Evolutionary conservation across 2,888 invertebrate species (phyloP), one percentile per base, ranked within the genome.

Genomic region (Osedax frankpressi): DNA sequence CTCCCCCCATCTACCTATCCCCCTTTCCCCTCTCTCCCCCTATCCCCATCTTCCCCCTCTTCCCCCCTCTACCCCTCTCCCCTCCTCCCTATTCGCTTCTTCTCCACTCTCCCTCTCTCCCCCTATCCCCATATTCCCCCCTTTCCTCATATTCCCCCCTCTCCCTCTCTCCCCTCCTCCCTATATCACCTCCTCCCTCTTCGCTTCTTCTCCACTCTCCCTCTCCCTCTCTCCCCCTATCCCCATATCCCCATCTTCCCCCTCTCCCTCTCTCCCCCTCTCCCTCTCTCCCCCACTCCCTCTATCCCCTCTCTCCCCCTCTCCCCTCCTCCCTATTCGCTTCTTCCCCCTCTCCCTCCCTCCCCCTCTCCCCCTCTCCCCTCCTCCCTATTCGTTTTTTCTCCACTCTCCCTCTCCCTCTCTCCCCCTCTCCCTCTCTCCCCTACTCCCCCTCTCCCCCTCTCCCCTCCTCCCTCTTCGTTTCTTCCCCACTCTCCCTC

Each of bases 361-460:
- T 3, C 60, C 62, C 71, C 30, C 19, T 59, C 24, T 59, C 19
- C 30, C 59, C 2, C 60, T 62, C n/a, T 71, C 3, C 3, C 3
- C 27, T 3, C 27, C 60, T 19, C 71, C 30, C 71, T n/a, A n/a
- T n/a, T n/a, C n/a, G n/a, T n/a, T n/a, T n/a, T n/a, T n/a, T n/a
- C n/a, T n/a, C n/a, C n/a, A 28, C 60, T 71, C 60, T 62, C 44
- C n/a, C 59, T 2, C 60, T 62, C 1, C 27, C 59, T 44, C 6
- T 44, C 71, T 60, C 74, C 65, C 62, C 59, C 30, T 72, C 71
- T 74, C 67, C 72, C 74, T 29, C 29, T 26, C 28, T 11, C 28
- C 71, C 28, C 1, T 30, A 25, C 63, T 62, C 63, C 3, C 63
- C 0, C 6, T 1, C n/a, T 1, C 11, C 63, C 26, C 63, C 2